These are phyloP conservation scores for Thunnus albacares DNA, from an alignment of 2,797 vertebrate genomes.

Conservation along the genomic window DNA sequence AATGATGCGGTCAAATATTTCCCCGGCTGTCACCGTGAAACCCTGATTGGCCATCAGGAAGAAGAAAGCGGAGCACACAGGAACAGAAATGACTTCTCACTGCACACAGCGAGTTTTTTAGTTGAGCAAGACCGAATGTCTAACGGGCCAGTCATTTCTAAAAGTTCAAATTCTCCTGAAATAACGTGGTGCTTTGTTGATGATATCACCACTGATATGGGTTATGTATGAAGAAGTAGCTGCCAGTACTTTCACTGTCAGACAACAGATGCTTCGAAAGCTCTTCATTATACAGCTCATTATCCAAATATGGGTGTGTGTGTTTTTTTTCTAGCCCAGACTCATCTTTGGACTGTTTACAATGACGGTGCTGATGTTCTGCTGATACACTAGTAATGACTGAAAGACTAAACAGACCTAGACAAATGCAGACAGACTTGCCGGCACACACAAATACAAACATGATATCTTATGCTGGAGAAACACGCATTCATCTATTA, in stretches of 20 bases:
- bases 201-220: no score
- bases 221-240: background rate
- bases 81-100: conserved; percentile 14
- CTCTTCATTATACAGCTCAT: conserved; percentile 15
- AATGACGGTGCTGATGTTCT: conserved; percentile 3
- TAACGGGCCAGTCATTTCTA: background rate
- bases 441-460: conserved; percentile 13
- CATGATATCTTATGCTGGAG: background rate
- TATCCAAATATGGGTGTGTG: conserved; percentile 4
- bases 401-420: conserved; percentile 12
- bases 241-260: background rate
- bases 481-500: conserved; percentile 1
- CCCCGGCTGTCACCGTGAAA: conserved; percentile 22
- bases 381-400: conserved; percentile 8
- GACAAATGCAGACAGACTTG: conserved; percentile 17
- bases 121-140: background rate
- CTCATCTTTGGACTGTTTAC: conserved; percentile 1
- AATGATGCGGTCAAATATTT: conserved; percentile 21
- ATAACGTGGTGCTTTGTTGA: conserved; percentile 3
- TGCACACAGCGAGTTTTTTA: conserved; percentile 11
- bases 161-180: background rate
- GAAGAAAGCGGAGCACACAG: conserved; percentile 11
- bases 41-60: conserved; percentile 33
- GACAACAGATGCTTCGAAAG: conserved; percentile 18
- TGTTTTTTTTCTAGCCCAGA: background rate